phyloP scores from a whole-genome alignment of 2,888 invertebrate species.

The Chromoteleia sp. region DNA sequence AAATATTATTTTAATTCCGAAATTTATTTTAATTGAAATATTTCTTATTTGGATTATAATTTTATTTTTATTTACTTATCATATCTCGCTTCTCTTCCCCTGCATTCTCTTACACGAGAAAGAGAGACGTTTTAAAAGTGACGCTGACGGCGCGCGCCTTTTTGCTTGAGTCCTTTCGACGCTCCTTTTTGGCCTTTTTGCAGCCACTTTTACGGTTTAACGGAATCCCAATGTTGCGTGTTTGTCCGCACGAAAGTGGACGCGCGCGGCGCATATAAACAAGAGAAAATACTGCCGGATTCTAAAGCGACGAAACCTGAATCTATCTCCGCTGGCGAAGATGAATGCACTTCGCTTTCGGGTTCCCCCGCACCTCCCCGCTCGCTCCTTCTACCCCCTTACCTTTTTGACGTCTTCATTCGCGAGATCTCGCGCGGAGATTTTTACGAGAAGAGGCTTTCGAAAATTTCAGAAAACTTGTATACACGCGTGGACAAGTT shows the following conservation, averaged over 20 bases:
- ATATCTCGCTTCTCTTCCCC: no score
- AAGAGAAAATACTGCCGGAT: slow-evolving; percentile 47
- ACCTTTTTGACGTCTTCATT: slow-evolving; percentile 33
- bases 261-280: slow-evolving; percentile 41
- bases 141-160: slow-evolving; percentile 8
- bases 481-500: no score
- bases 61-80: no score
- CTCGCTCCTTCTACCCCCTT: background rate
- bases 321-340: slow-evolving; percentile 30
- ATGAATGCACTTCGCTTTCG: slow-evolving; percentile 40
- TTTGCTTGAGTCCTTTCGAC: background rate
- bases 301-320: slow-evolving; percentile 51
- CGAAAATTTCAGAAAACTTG: background rate
- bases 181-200: slow-evolving; percentile 31
- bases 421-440: background rate
- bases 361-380: background rate
- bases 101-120: no score
- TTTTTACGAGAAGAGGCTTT: slow-evolving; percentile 4
- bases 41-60: no score
- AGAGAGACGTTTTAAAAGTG: slow-evolving; percentile 19
- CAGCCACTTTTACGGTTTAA: slow-evolving; percentile 60
- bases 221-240: slow-evolving; percentile 55
- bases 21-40: no score
- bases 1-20: no score
- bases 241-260: slow-evolving; percentile 43